Evolutionary conservation across 2,113 vertebrate species (phyloP), one percentile per base, ranked within the genome.

Genomic region (Butorides virescens): DNA sequence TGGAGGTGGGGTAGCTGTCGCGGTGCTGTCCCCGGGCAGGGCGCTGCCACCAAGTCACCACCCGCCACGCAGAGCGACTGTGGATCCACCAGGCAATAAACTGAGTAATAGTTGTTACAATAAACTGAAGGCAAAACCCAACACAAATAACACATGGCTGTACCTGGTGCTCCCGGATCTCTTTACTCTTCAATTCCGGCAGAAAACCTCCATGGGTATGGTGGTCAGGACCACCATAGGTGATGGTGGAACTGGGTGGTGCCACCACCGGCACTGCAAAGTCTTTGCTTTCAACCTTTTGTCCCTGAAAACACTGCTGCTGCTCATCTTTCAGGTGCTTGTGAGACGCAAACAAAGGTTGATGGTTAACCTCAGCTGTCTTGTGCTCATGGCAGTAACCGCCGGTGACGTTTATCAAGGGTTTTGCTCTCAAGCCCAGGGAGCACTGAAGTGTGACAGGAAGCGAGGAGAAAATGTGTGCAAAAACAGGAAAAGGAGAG

Each of bases 401-500:
- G 1, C 26, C n/a, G 50, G 53, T 83, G 50, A 94, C 21, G 8
- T 78, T 73, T 62, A 53, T 32, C 46, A 80, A 50, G 42, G 8
- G 53, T 89, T 94, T 79, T 81, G 22, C 62, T 87, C 62, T 90
- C 66, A 93, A 72, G 71, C 59, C 70, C 3, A 3, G 46, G 34
- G 53, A 86, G 37, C 42, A 39, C 50, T 82, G 74, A 91, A 76
- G 36, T 39, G 37, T 86, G 74, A 88, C 89, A 96, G 96, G 91
- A 95, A 95, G 55, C 0, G 19, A 81, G 44, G 36, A 85, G 67
- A 91, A 93, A 89, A 70, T 73, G 23, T 53, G 20, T 11, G 4
- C 42, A 77, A 77, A 97, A 96, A 95, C 95, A 95, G 93, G 94
- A 97, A 95, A 91, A 74, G 81, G 83, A 92, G 63, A n/a, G 42